Percentiles rank a stretch among this genome's conserved stretches.
These are phyloP conservation scores for Drosophila mimica DNA, from an alignment of 2,888 invertebrate genomes.

Conservation along the genomic window DNA sequence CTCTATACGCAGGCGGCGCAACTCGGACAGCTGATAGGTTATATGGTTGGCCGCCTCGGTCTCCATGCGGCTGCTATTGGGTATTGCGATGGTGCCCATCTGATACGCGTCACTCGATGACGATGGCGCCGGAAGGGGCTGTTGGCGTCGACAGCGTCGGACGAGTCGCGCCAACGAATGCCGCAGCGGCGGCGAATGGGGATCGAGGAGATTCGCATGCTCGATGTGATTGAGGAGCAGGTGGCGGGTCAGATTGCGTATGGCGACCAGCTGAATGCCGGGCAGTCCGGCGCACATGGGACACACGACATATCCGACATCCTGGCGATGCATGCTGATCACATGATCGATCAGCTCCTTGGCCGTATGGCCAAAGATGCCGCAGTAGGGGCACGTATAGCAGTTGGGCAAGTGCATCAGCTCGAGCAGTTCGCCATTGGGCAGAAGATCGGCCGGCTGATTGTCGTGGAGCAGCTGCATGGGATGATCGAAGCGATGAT, in stretches of 20 bases:
- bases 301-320: constrained; percentile 62
- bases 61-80: constrained; percentile 23
- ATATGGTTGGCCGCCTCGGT: constrained; percentile 44
- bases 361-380: constrained; percentile 55
- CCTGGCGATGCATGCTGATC: constrained; percentile 40
- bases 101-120: neutral
- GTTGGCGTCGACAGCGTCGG: constrained; percentile 51
- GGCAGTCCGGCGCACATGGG: constrained; percentile 65
- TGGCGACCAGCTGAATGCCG: constrained; percentile 50
- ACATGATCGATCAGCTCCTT: constrained; percentile 69
- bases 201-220: constrained; percentile 69
- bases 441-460: constrained; percentile 36
- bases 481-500: constrained; percentile 61
- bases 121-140: neutral
- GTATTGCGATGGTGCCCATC: constrained; percentile 6
- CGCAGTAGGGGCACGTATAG: constrained; percentile 68
- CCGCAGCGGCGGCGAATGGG: constrained; percentile 51
- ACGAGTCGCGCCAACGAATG: constrained; percentile 32
- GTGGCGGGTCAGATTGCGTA: constrained; percentile 59
- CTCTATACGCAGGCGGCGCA: constrained; percentile 44
- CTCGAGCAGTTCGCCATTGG: constrained; percentile 47
- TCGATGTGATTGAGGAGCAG: constrained; percentile 66
- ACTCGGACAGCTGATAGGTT: constrained; percentile 51
- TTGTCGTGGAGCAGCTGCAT: constrained; percentile 63
- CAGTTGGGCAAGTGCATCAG: constrained; percentile 63